Conservation (phyloP, 2,113 vertebrate species). For the Puntigrus tetrazona region DNA sequence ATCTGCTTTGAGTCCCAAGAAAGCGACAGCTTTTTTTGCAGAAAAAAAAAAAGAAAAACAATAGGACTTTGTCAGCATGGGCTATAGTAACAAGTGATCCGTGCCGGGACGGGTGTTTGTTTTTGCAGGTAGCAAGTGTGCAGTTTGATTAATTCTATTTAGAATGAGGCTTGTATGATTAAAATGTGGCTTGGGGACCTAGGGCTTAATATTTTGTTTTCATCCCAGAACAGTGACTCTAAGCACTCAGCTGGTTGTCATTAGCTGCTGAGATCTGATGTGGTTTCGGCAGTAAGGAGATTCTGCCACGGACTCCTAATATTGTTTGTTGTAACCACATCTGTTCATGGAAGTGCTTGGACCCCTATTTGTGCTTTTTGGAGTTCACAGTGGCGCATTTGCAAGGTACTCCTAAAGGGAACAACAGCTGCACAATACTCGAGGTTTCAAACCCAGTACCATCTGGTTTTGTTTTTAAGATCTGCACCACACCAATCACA, state of each 20-base stretch:
- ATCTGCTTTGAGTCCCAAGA: not conserved
- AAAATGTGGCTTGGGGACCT: constrained; percentile 17
- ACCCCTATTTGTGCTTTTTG: not conserved
- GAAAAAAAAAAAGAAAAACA: not conserved
- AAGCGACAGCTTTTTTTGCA: not conserved
- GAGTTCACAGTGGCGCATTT: constrained; percentile 32
- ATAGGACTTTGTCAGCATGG: not conserved
- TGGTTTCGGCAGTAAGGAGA: constrained; percentile 26
- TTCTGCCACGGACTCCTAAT: not conserved
- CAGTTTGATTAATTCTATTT: constrained; percentile 42
- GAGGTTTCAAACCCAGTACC: constrained; percentile 29
- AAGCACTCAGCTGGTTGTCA: constrained; percentile 33
- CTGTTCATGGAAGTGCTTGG: constrained; percentile 5
- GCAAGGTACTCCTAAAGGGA: constrained; percentile 28
- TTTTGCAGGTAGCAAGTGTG: constrained; percentile 43
- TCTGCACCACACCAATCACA: not conserved
- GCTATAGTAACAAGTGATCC: not conserved
- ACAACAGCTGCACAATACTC: constrained; percentile 21
- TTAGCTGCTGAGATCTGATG: constrained; percentile 26
- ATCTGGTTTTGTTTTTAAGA: constrained; percentile 22
- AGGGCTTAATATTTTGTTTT: constrained; percentile 16
- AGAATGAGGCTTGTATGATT: constrained; percentile 41
- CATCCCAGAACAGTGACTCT: not conserved
- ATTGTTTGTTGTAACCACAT: constrained; percentile 33
- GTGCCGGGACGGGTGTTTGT: constrained; percentile 49